phyloP scores from a whole-genome alignment of 2,797 vertebrate genomes.

The Neopelma chrysocephalum region DNA sequence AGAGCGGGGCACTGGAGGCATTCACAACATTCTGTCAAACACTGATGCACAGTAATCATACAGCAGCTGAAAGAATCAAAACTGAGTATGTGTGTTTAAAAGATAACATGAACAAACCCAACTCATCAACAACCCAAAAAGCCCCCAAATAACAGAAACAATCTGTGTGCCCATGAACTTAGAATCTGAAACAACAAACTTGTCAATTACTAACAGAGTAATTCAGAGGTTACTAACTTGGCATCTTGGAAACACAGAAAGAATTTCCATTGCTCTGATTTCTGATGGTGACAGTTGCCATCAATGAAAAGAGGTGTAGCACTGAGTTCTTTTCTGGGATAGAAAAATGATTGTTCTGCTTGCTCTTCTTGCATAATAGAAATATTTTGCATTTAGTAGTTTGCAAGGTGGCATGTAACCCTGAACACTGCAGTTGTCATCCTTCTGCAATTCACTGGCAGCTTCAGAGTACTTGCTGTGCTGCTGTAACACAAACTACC shows the following conservation, averaged over 20 bases:
- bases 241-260: not conserved
- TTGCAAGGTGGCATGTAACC: not conserved
- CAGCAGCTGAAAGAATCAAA: not conserved
- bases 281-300: not conserved
- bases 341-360: not conserved
- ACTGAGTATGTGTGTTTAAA: not conserved
- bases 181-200: not conserved
- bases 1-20: rapidly evolving
- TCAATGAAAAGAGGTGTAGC: not conserved
- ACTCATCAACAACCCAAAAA: not conserved
- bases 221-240: not conserved
- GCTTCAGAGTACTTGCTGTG: not conserved
- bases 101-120: not conserved
- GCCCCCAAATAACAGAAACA: not conserved
- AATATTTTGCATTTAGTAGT: not conserved
- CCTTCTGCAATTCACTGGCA: not conserved
- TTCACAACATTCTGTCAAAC: rapidly evolving
- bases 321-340: not conserved
- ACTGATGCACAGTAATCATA: not conserved
- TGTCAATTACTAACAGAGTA: not conserved
- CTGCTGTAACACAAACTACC: rapidly evolving
- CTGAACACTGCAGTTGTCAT: no score
- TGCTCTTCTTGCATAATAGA: not conserved
- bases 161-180: rapidly evolving
- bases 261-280: not conserved